These are phyloP conservation scores for Notospermus geniculatus DNA, from an alignment of 1,140 invertebrate genomes.

Conservation along the genomic window DNA sequence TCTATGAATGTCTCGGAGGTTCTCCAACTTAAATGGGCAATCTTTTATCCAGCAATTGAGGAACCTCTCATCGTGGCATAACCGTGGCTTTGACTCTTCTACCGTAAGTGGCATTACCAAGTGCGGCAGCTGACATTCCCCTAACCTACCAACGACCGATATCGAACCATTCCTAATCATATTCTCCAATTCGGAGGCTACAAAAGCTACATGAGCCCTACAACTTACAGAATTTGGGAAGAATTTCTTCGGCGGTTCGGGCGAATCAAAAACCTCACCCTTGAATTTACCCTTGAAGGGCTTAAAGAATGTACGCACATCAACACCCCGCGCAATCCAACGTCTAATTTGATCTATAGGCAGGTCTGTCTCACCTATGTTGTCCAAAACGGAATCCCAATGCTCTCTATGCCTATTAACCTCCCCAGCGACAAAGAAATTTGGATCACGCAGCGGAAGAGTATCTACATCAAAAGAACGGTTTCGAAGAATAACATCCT, in stretches of 20 bases:
- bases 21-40: slow-evolving; percentile 17
- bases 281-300: slow-evolving; percentile 23
- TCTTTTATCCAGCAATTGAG: slow-evolving; percentile 15
- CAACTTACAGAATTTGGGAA: slow-evolving; percentile 18
- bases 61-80: slow-evolving; percentile 18
- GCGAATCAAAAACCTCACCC: slow-evolving; percentile 20
- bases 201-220: slow-evolving; percentile 18
- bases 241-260: slow-evolving; percentile 17
- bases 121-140: slow-evolving; percentile 15
- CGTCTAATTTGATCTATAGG: not conserved
- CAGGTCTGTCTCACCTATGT: not conserved
- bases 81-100: slow-evolving; percentile 11
- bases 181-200: slow-evolving; percentile 7
- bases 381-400: slow-evolving; percentile 4
- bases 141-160: slow-evolving; percentile 15
- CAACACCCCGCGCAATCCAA: slow-evolving; percentile 16
- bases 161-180: slow-evolving; percentile 3
- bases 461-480: not conserved
- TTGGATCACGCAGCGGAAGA: slow-evolving; percentile 10
- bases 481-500: too few relatives aligned
- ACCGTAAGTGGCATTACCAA: slow-evolving; percentile 8
- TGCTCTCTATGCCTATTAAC: slow-evolving; percentile 5
- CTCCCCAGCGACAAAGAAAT: slow-evolving; percentile 16
- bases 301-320: slow-evolving; percentile 16
- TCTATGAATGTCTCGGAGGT: slow-evolving; percentile 7